phyloP scores from a whole-genome alignment of 92 coral and sea anemone species.

The Hydrozoanthus gracilis region DNA sequence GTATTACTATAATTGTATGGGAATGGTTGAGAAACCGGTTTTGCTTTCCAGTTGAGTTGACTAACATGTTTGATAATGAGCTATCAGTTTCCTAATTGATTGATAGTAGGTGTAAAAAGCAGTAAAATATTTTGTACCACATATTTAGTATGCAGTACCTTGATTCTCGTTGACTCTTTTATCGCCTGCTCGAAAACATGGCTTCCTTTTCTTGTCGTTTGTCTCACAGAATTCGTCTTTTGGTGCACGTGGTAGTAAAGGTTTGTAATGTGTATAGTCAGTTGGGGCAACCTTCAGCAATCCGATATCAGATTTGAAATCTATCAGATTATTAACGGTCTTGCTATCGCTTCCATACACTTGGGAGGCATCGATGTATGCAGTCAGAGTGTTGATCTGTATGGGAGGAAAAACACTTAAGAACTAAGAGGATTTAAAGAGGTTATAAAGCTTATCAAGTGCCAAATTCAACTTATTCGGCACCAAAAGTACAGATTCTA shows the following conservation, averaged over 20 bases:
- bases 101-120: no score
- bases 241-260: constrained; percentile 33
- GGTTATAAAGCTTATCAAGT: no score
- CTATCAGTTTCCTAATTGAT: no score
- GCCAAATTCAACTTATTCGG: no score
- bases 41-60: no score
- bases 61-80: no score
- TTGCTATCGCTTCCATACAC: constrained; percentile 58
- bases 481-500: no score
- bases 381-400: constrained; percentile 41
- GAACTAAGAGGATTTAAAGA: no score
- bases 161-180: constrained; percentile 63
- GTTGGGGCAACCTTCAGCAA: no score
- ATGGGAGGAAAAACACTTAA: neutral
- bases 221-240: neutral
- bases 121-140: no score
- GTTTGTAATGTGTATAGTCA: neutral
- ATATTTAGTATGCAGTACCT: constrained; percentile 17
- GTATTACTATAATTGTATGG: no score
- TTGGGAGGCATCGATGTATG: constrained; percentile 70
- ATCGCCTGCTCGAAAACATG: constrained; percentile 72
- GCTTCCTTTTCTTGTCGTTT: constrained; percentile 2
- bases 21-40: no score
- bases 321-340: constrained; percentile 34
- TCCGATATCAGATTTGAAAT: constrained; percentile 29